Evolutionary conservation across 2,888 invertebrate species (phyloP), one percentile per base, ranked within the genome.

Genomic region (Oscheius sp.): DNA sequence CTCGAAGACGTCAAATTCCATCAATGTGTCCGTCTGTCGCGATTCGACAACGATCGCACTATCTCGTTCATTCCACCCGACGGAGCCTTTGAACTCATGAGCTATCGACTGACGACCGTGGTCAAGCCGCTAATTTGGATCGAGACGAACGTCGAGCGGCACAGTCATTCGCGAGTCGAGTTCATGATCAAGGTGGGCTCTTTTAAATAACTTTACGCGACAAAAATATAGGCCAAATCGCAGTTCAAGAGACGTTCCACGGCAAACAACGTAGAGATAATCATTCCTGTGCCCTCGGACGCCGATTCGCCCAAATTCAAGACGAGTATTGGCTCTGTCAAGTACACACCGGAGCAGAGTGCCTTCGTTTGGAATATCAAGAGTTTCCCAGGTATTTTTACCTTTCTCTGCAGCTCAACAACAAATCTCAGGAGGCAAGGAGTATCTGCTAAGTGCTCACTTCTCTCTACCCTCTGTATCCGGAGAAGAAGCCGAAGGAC

Each of bases 81-180:
- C 91, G 98, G 98, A 33, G 98, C 98, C 90, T 98, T 99, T 91
- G 98, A 99, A 90, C 91, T 99, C 74, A 99, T 99, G 83, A 87
- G 81, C 58, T 83, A 83, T 70, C 74, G 80, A 53, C 50, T 81
- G 58, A 79, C 80, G 4, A 82, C 82, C 29, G 78, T 78, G 32
- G 96, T 94, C 86, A 98, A 99, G 89, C 98, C 98, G 0, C 90
- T 98, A 78, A 96, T 98, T 89, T 98, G 98, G 98, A 97, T 99
- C 78, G 98, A 99, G 90, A 96, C 97, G 7, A 96, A 96, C 2
- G 97, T 98, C 88, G 98, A 98, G 89, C 92, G 96, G n/a, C 96
- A 98, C 91, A 95, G 94, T 13, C 97, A 98, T 90, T 96, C 96
- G 74, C 92, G 98, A 80, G 96, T 99, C 11, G 97, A 98, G 89